These are phyloP conservation scores for Gymnoscopelus microlampas DNA, from an alignment of 2,797 vertebrate genomes.

Conservation along the genomic window DNA sequence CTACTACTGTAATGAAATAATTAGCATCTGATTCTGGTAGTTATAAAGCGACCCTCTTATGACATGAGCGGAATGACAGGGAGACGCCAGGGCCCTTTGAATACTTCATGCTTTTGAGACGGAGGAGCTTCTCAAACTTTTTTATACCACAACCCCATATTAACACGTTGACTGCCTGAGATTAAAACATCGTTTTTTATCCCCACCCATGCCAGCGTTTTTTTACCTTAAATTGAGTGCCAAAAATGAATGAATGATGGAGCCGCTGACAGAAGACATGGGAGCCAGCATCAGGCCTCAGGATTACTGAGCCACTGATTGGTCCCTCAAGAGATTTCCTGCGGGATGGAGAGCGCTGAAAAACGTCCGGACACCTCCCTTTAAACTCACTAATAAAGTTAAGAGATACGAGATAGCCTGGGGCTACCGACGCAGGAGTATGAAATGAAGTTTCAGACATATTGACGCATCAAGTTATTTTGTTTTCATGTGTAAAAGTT, in stretches of 20 bases:
- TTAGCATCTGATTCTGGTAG: neutral
- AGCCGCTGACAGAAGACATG: slow-evolving; percentile 14
- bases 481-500: too few species aligned
- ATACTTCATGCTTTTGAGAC: slow-evolving; percentile 30
- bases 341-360: slow-evolving; percentile 52
- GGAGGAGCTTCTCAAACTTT: neutral
- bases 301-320: slow-evolving; percentile 61
- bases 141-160: too few species aligned
- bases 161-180: too few species aligned
- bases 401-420: slow-evolving; percentile 52
- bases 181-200: too few species aligned
- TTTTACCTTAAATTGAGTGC: neutral
- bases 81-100: slow-evolving; percentile 4
- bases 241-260: slow-evolving; percentile 4
- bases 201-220: neutral
- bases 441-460: neutral
- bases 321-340: slow-evolving; percentile 71
- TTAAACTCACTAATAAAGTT: slow-evolving; percentile 67
- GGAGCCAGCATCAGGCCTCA: slow-evolving; percentile 24
- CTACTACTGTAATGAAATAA: too few species aligned
- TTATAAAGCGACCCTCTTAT: neutral
- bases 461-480: neutral
- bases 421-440: neutral
- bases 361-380: slow-evolving; percentile 44
- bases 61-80: slow-evolving; percentile 11